Conservation (phyloP, 2,797 vertebrate species). For the Triplophysa bombifrons region DNA sequence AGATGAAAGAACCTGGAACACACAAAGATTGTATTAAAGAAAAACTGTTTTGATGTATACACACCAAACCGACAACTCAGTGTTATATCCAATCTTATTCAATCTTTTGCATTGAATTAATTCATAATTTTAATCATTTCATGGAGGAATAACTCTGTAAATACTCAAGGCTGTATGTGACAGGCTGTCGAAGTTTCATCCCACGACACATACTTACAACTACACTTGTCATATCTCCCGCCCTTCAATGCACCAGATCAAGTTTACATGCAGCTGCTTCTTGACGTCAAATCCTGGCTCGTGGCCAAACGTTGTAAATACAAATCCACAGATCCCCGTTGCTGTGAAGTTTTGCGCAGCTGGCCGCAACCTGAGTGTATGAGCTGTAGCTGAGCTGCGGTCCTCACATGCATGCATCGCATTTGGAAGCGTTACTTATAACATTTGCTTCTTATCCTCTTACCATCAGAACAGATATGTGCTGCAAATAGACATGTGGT, state of each 20-base stretch:
- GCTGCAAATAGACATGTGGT: background rate
- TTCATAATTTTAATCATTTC: background rate
- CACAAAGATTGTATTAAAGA: slow-evolving; percentile 8
- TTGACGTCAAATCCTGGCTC: background rate
- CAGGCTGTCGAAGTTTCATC: background rate
- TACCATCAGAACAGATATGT: background rate
- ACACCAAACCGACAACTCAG: background rate
- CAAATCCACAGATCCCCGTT: slow-evolving; percentile 3
- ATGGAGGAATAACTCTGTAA: background rate
- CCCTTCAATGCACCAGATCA: background rate
- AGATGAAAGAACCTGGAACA: slow-evolving; percentile 1
- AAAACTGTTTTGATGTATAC: background rate
- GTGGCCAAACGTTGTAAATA: slow-evolving; percentile 13
- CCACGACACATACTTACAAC: background rate
- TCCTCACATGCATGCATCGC: slow-evolving; percentile 24
- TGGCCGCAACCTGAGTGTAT: slow-evolving; percentile 20
- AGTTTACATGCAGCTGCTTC: background rate
- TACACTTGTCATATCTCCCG: background rate
- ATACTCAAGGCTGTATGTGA: background rate
- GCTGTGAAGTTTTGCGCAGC: background rate
- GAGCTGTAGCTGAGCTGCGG: slow-evolving; percentile 45
- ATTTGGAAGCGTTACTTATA: background rate
- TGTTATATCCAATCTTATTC: background rate
- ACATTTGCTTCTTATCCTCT: slow-evolving; percentile 18
- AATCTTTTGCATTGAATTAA: background rate